Evolutionary conservation across 2,888 invertebrate genomes (phyloP).

Genomic region (Rutpela maculata): DNA sequence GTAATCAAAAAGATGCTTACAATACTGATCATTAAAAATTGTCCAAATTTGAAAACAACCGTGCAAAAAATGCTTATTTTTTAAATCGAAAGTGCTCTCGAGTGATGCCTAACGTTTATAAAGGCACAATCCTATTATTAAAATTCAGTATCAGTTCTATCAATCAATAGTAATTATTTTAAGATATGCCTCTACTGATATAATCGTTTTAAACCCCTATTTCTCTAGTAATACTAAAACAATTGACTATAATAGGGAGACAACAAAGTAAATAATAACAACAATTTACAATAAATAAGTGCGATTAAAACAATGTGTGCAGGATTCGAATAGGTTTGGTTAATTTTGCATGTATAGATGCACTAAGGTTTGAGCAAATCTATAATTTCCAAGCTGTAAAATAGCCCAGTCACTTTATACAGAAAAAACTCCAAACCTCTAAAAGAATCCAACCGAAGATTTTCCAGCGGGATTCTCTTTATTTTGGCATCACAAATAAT

Average conservation of each 20-base stretch:
- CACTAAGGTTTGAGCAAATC: slow-evolving; percentile 20
- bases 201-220: slow-evolving; percentile 50
- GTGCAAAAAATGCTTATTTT: slow-evolving; percentile 43
- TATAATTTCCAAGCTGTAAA: slow-evolving; percentile 9
- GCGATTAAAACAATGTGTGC: slow-evolving; percentile 31
- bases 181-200: slow-evolving; percentile 67
- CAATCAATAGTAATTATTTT: slow-evolving; percentile 50
- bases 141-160: slow-evolving; percentile 54
- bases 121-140: slow-evolving; percentile 67
- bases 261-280: slow-evolving; percentile 46
- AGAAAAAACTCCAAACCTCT: too few relatives aligned
- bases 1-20: slow-evolving; percentile 26
- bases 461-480: too few relatives aligned
- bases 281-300: slow-evolving; percentile 40
- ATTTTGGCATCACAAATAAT: too few relatives aligned
- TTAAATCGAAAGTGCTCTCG: slow-evolving; percentile 49
- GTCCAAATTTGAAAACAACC: slow-evolving; percentile 25
- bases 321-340: slow-evolving; percentile 11
- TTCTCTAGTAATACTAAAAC: slow-evolving; percentile 52
- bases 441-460: too few relatives aligned
- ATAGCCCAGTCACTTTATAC: too few relatives aligned
- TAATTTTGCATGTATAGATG: slow-evolving; percentile 28
- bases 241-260: slow-evolving; percentile 69
- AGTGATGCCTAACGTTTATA: slow-evolving; percentile 49
- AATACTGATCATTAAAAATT: slow-evolving; percentile 12